Percentiles rank a stretch among this genome's conserved stretches.
Evolutionary conservation across 2,888 invertebrate genomes (phyloP).

Genomic region (Epiblema foenella): DNA sequence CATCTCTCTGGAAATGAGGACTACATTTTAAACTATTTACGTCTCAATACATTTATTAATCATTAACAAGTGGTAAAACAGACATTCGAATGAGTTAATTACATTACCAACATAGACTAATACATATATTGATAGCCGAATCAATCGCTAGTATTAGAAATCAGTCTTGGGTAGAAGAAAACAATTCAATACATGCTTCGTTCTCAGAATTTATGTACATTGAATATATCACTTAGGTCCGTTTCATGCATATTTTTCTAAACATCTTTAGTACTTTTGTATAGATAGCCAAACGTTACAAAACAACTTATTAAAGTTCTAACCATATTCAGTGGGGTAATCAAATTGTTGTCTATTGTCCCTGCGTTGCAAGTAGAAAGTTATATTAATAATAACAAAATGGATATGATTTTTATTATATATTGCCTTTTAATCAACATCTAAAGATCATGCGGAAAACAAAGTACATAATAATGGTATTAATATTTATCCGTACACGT

Average conservation of each 20-base stretch:
- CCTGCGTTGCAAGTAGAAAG: background rate
- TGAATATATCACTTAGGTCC: conserved; percentile 46
- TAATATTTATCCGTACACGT: background rate
- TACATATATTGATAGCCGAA: conserved; percentile 53
- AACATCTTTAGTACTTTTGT: conserved; percentile 6
- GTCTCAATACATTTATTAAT: conserved; percentile 32
- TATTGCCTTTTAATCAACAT: background rate
- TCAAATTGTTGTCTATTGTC: conserved; percentile 4
- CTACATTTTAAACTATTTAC: conserved; percentile 7
- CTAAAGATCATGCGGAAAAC: conserved; percentile 63
- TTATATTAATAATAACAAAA: conserved; percentile 9
- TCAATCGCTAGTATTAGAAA: conserved; percentile 68
- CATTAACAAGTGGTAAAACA: conserved; percentile 35
- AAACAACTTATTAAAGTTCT: background rate
- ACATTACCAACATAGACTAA: conserved; percentile 37
- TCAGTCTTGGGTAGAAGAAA: conserved; percentile 81
- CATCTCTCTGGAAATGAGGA: background rate
- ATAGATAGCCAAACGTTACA: background rate
- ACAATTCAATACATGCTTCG: conserved; percentile 60
- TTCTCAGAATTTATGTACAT: conserved; percentile 57
- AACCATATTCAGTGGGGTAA: conserved; percentile 1
- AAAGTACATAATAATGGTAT: conserved; percentile 47
- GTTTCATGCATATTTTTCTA: background rate
- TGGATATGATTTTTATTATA: conserved; percentile 2
- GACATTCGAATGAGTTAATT: conserved; percentile 26